Conservation (phyloP, 2,113 vertebrate species). For the Mormyrus lacerda region DNA sequence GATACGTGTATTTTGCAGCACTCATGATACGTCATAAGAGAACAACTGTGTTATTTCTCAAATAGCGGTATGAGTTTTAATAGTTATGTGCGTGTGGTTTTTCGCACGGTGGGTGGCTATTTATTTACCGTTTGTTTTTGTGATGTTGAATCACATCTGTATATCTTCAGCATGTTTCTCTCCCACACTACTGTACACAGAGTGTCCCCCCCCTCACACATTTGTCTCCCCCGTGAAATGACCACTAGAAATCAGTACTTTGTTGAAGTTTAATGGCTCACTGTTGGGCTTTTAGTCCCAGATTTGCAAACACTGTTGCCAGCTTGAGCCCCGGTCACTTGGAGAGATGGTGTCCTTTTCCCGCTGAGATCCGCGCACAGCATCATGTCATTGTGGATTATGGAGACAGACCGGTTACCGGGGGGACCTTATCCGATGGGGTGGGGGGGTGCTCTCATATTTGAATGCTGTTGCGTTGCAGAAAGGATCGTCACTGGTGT, state of each 20-base stretch:
- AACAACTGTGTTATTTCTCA: background rate
- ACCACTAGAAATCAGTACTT: background rate
- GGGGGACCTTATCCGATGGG: background rate
- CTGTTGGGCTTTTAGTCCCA: conserved; percentile 1
- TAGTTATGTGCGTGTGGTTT: background rate
- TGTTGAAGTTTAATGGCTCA: conserved; percentile 19
- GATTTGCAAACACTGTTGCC: background rate
- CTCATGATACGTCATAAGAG: background rate
- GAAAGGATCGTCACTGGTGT: background rate
- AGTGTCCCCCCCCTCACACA: background rate
- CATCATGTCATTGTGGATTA: background rate
- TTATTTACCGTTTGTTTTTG: background rate
- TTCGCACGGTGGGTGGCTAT: background rate
- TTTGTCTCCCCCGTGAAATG: background rate
- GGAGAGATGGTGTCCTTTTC: background rate
- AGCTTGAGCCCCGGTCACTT: background rate
- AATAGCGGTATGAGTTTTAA: background rate
- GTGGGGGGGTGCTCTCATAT: background rate
- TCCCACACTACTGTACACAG: background rate
- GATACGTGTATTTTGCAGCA: background rate
- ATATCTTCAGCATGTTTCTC: background rate
- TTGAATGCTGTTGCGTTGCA: background rate
- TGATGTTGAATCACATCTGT: background rate
- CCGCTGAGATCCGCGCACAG: background rate
- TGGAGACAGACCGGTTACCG: background rate